Base-by-base conservation (phyloP, 2,113 vertebrate species). In the Clarias magur region DNA sequence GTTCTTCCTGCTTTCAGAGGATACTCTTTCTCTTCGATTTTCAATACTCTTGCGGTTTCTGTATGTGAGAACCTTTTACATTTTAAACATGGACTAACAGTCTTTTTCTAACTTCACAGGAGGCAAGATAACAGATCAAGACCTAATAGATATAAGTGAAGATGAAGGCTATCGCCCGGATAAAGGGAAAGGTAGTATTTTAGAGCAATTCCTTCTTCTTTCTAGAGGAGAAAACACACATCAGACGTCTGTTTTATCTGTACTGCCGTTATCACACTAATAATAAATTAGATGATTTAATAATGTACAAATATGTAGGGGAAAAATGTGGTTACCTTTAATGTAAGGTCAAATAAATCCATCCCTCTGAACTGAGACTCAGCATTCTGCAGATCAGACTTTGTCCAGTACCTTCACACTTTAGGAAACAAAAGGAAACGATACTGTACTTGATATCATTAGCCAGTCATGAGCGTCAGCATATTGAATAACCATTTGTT, bases 111-210 rank as follows among this genome's bases (percentile, higher is more conserved):
- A 63, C 60, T 48, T 70, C 53, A 30, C 87, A 95, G 94, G 88
- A 86, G 79, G 0, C 38, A 1, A 2, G 3, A 83, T 98, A 57
- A 94, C 96, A 2, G 96, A 99, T 0, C 84, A 90, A 0, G 97
- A 99, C 87, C 94, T 99, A 63, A 0, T 19, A 0, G 85, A 92
- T 4, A 30, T 97, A 0, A 0, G 93, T 4, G 89, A 93, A 0
- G 95, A 94, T 0, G 85, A 89, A 0, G 89, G 65, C 38, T 98
- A 98, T 92, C 95, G 93, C 38, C 98, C 98, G 0, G 97, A 98
- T 88, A 96, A 96, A 89, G 95, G 95, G 87, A 97, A 95, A 94
- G 97, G 97, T 97, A 92, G 88, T 56, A 0, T 56, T 21, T 10
- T 57, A n/a, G 80, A 92, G 85, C 53, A 0, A 7, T n/a, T 21